Evolutionary conservation across 2,888 invertebrate species (phyloP), one percentile per base, ranked within the genome.

Genomic region (Dioctria rufipes): DNA sequence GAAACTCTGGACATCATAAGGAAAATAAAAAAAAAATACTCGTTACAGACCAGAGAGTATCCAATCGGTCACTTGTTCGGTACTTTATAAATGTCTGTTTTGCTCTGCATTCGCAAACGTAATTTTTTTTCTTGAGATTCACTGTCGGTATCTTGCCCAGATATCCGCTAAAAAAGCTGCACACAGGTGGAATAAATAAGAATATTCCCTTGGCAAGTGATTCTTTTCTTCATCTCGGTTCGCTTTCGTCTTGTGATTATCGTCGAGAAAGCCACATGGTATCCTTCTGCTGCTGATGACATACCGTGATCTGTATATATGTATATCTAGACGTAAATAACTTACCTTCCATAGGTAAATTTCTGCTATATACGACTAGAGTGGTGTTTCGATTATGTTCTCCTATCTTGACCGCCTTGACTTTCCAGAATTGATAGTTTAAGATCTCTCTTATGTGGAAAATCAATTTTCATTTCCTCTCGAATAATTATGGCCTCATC

Each of bases 121-220:
- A 61, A 42, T 60, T 60, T 75, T 75, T 73, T 75, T 60, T 60
- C 43, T 25, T 25, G 60, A 61, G 75, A 42, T 61, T 60, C 71
- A 9, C 60, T 75, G 75, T 75, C 75, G 75, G 75, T 75, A 75
- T 75, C 75, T 58, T 60, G 61, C 60, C 42, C 75, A 75, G 75
- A 51, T 75, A 75, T 25, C 60, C 61, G 25, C 75, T n/a, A 58
- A 54, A 61, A 42, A 75, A 61, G 75, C 60, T 75, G 42, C 60
- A 61, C 75, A 75, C 75, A 75, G 75, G 75, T 75, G 75, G 75
- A 75, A 75, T 75, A 75, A 75, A 75, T 75, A 75, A 75, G 75
- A 60, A 40, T 75, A 40, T 75, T 61, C 61, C 25, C 25, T 60
- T 13, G 60, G 75, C 60, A 75, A 75, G 61, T 75, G 75, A 61